These are phyloP conservation scores for Drosophila mojavensis DNA, from an alignment of 1,140 invertebrate genomes.

Conservation along the genomic window DNA sequence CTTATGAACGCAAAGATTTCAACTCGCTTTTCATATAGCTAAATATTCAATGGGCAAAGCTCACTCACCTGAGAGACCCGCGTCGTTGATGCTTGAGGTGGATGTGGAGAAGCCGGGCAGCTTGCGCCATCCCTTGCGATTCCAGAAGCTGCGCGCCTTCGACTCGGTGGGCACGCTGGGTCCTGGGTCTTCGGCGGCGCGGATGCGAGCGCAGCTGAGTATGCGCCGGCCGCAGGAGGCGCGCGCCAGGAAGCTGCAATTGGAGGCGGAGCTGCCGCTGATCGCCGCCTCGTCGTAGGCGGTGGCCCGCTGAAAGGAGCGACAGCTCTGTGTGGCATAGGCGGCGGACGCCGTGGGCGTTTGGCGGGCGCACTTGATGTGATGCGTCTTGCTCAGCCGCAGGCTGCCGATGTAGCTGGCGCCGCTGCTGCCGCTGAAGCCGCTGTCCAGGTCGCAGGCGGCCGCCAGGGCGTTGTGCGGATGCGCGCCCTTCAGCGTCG, in stretches of 20 bases:
- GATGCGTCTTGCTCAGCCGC: conserved; percentile 85
- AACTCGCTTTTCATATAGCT: too few species aligned
- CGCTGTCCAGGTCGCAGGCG: conserved; percentile 89
- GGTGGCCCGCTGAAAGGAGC: conserved; percentile 66
- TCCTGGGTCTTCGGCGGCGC: conserved; percentile 78
- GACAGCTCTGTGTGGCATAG: conserved; percentile 67
- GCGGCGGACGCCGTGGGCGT: conserved; percentile 42
- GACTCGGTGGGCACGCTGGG: conserved; percentile 69
- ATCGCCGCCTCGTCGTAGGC: conserved; percentile 50
- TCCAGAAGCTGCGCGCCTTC: conserved; percentile 87
- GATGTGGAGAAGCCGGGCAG: conserved; percentile 88
- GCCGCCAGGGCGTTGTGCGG: conserved; percentile 73
- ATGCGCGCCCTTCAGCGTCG: conserved; percentile 52
- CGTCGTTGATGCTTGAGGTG: conserved; percentile 87
- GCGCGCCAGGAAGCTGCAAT: conserved; percentile 62
- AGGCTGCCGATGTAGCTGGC: conserved; percentile 90
- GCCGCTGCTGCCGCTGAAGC: conserved; percentile 91
- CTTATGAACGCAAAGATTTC: too few species aligned
- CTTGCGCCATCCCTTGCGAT: conserved; percentile 91
- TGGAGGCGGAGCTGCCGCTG: not conserved
- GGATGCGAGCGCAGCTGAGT: conserved; percentile 73
- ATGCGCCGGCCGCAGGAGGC: conserved; percentile 73
- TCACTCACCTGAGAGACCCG: conserved; percentile 86
- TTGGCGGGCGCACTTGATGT: conserved; percentile 74
- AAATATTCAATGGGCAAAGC: not conserved